Evolutionary conservation across 2,797 vertebrate genomes (phyloP).

Genomic region (Mormyrops attenuatus): DNA sequence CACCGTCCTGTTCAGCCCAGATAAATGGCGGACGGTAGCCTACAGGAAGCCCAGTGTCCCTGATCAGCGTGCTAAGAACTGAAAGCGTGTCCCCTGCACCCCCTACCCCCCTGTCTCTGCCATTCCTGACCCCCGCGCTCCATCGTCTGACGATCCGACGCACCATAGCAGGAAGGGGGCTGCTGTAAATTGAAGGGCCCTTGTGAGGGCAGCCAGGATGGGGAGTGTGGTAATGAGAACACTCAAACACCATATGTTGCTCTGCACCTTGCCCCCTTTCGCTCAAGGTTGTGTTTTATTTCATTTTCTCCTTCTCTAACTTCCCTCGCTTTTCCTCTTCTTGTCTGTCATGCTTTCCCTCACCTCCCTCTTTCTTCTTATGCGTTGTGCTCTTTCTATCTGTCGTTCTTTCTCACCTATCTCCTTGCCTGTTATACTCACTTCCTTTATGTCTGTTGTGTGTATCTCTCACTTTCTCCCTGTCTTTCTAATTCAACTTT

Average conservation of each 20-base stretch:
- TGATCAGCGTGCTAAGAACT: conserved; percentile 42
- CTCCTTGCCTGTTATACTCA: not conserved
- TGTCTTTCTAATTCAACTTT: not conserved
- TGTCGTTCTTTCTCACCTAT: not conserved
- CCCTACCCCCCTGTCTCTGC: conserved; percentile 52
- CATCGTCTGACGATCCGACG: conserved; percentile 28
- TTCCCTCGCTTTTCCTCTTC: not conserved
- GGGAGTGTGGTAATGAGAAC: conserved; percentile 56
- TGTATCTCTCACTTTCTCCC: not conserved
- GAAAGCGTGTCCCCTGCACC: conserved; percentile 39
- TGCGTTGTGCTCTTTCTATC: not conserved
- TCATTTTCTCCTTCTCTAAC: conserved; percentile 35
- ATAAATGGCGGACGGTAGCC: conserved; percentile 56
- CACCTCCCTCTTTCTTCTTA: not conserved
- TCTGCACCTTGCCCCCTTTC: conserved; percentile 40
- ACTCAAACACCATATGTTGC: conserved; percentile 68
- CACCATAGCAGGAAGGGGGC: conserved; percentile 45
- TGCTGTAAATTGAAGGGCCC: conserved; percentile 60
- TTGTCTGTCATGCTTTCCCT: not conserved
- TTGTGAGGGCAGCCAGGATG: conserved; percentile 47
- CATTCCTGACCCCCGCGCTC: not conserved
- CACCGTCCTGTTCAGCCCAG: conserved; percentile 54
- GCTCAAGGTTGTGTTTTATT: conserved; percentile 61
- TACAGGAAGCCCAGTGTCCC: conserved; percentile 48
- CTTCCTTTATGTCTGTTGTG: not conserved